These are phyloP conservation scores for Phragmatobia fuliginosa DNA, from an alignment of 2,888 invertebrate genomes.

Conservation along the genomic window DNA sequence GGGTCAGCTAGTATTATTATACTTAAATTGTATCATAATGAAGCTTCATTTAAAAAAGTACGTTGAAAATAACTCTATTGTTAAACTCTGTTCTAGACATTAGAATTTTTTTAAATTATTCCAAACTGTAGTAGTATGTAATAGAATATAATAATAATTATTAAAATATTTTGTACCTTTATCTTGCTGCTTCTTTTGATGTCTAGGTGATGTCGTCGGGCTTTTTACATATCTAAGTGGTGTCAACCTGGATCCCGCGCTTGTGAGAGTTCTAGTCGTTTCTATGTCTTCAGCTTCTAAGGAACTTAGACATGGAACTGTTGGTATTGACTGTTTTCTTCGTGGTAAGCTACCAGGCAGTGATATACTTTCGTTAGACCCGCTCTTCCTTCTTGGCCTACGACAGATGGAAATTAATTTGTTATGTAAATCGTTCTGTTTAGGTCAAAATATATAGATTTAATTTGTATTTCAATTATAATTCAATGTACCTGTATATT, in stretches of 20 bases:
- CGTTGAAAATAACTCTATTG: too few species aligned
- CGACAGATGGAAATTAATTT: conserved; percentile 28
- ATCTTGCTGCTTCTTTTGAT: conserved; percentile 79
- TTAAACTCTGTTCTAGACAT: too few species aligned
- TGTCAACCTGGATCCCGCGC: conserved; percentile 80
- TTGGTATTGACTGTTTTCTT: conserved; percentile 86
- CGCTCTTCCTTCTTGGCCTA: conserved; percentile 82
- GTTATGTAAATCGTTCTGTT: background rate
- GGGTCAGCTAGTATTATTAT: too few species aligned
- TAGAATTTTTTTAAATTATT: too few species aligned
- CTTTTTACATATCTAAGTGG: conserved; percentile 80
- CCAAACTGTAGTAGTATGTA: too few species aligned
- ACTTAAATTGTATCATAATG: too few species aligned
- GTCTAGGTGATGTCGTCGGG: conserved; percentile 84
- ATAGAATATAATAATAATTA: background rate
- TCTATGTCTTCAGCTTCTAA: conserved; percentile 84
- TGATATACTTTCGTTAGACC: conserved; percentile 88
- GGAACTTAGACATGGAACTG: conserved; percentile 80
- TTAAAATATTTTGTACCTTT: conserved; percentile 57
- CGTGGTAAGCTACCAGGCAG: conserved; percentile 88
- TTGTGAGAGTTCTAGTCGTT: conserved; percentile 80
- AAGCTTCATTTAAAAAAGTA: too few species aligned
- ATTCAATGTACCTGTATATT: conserved; percentile 72
- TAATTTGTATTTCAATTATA: background rate
- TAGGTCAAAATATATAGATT: background rate